Evolutionary conservation across 64 coral and sea anemone species (phyloP).

Genomic region (Stylophora pistillata): DNA sequence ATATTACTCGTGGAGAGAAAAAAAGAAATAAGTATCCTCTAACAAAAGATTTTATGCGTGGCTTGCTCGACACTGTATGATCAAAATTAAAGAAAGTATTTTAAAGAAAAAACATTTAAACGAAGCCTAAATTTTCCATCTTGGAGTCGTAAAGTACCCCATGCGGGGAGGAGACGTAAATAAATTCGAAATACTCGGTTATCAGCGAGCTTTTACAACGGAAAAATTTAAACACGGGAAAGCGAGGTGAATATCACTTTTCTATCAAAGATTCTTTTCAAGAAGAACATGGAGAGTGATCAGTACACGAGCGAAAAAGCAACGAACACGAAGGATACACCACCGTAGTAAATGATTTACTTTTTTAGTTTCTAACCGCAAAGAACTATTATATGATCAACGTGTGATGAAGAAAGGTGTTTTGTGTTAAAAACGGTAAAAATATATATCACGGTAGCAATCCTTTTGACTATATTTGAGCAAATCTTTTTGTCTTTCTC

Average conservation of each 20-base stretch:
- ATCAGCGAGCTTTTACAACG: background rate
- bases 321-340: background rate
- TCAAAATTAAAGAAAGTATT: background rate
- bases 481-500: background rate
- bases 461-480: background rate
- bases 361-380: conserved; percentile 30
- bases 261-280: background rate
- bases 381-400: conserved; percentile 10
- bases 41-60: conserved; percentile 26
- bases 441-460: background rate
- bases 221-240: conserved; percentile 8
- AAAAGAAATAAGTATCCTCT: background rate
- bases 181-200: conserved; percentile 27
- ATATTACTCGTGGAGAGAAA: conserved; percentile 12
- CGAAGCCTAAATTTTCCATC: conserved; percentile 15
- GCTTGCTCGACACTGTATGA: background rate
- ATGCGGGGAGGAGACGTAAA: conserved; percentile 31
- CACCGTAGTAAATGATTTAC: background rate
- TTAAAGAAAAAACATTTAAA: background rate
- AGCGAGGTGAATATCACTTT: background rate
- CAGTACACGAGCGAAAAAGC: background rate
- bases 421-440: background rate
- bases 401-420: conserved; percentile 14
- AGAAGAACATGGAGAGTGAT: background rate
- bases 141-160: conserved; percentile 32